Evolutionary conservation across 2,113 vertebrate species (phyloP).

Genomic region (Zingel zingel): DNA sequence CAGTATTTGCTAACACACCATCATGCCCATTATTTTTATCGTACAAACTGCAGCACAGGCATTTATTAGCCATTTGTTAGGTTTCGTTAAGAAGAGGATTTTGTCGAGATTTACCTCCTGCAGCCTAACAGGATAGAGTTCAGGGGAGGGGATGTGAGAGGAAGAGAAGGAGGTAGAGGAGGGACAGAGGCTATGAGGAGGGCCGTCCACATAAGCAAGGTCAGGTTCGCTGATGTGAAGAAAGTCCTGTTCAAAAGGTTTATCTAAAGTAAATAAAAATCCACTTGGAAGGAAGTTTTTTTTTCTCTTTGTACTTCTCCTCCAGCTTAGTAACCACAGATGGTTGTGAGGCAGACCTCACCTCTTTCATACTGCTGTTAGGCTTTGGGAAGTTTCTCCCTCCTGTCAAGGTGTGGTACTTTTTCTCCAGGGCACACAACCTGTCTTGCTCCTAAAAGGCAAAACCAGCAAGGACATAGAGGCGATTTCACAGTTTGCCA

Average conservation of each 20-base stretch:
- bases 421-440: slow-evolving; percentile 87
- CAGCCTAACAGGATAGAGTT: slow-evolving; percentile 83
- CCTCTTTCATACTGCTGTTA: slow-evolving; percentile 87
- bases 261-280: slow-evolving; percentile 45
- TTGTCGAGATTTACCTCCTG: slow-evolving; percentile 89
- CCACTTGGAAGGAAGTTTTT: neutral
- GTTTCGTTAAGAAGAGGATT: neutral
- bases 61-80: slow-evolving; percentile 26
- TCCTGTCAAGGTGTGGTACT: slow-evolving; percentile 86
- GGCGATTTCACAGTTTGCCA: neutral
- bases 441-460: slow-evolving; percentile 91
- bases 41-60: slow-evolving; percentile 13
- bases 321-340: slow-evolving; percentile 16
- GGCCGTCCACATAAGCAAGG: slow-evolving; percentile 81
- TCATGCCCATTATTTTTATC: slow-evolving; percentile 23
- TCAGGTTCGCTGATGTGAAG: slow-evolving; percentile 90
- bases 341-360: slow-evolving; percentile 66
- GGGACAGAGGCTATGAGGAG: slow-evolving; percentile 79
- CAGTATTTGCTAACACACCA: slow-evolving; percentile 24
- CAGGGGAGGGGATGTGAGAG: slow-evolving; percentile 82
- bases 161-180: slow-evolving; percentile 79
- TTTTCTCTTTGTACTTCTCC: slow-evolving; percentile 2
- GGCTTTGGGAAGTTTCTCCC: slow-evolving; percentile 88
- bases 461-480: neutral
- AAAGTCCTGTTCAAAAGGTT: slow-evolving; percentile 87